Evolutionary conservation across 2,113 vertebrate genomes (phyloP), one percentile per base, ranked within the genome.

Genomic region (Electrona antarctica): DNA sequence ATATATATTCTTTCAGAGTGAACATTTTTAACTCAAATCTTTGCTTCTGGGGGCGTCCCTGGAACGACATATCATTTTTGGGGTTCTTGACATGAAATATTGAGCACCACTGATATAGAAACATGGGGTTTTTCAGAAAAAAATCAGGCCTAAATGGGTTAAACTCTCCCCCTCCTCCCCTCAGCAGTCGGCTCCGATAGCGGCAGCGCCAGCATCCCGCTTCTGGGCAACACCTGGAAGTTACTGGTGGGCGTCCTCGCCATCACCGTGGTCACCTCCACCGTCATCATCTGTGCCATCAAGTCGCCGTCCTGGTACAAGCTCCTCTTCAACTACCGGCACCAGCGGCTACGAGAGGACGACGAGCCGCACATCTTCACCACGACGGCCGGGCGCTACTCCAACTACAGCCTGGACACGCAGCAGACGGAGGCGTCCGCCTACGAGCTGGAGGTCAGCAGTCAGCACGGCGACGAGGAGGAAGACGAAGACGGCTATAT

Each of bases 221-320:
- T 5, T 7, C 8, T 67, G n/a, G 92, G 95, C 7, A 95, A 95
- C 93, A 93, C 91, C 0, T 98, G 97, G 96, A 92, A 89, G 82
- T 95, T 98, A 77, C 90, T 96, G 7, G 83, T 73, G 0, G 94
- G 94, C 8, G 94, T 97, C 6, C 64, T 91, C 2, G 78, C 82
- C 51, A 88, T 95, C 73, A 92, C 92, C 0, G 51, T 95, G n/a
- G 41, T 83, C 52, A 95, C 91, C 7, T 94, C 92, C 7, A 14
- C 88, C 45, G 71, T 98, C 83, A 95, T 97, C 14, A 47, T 95
- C 1, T 90, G 85, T 47, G 95, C 93, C 65, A 69, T 94, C 72
- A 98, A 97, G 85, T 95, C 94, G 14, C 96, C 96, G 0, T 82
- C 86, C 41, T 96, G 95, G 95, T 96, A 95, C 76, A 94, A 74